Conservation (phyloP, 2,113 vertebrate species). For the Sorex fumeus region DNA sequence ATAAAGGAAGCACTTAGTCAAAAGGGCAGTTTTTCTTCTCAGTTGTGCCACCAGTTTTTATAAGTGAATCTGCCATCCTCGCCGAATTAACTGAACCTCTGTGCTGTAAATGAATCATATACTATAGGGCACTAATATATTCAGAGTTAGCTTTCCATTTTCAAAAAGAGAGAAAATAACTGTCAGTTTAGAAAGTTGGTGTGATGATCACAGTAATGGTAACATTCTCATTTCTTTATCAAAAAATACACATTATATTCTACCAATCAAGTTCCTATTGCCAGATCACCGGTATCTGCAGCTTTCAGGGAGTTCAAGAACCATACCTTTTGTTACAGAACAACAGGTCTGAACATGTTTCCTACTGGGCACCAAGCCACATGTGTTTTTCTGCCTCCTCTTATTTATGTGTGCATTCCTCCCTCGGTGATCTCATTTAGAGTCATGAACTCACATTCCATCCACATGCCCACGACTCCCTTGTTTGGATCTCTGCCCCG, state of each 20-base stretch:
- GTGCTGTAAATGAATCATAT: slow-evolving; percentile 53
- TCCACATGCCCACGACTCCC: neutral
- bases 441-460: slow-evolving; percentile 17
- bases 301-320: slow-evolving; percentile 10
- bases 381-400: neutral
- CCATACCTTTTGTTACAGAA: neutral
- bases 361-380: neutral
- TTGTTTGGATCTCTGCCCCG: neutral
- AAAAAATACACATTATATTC: neutral
- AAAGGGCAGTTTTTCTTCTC: slow-evolving; percentile 82
- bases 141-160: slow-evolving; percentile 30
- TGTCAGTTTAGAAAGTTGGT: neutral
- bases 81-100: slow-evolving; percentile 60
- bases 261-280: neutral
- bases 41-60: slow-evolving; percentile 70
- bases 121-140: slow-evolving; percentile 7
- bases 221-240: slow-evolving; percentile 19
- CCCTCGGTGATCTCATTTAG: slow-evolving; percentile 51
- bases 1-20: slow-evolving; percentile 80
- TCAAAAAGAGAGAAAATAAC: slow-evolving; percentile 23
- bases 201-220: neutral
- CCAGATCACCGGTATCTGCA: neutral
- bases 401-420: neutral
- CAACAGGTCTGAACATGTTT: slow-evolving; percentile 36
- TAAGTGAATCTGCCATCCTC: slow-evolving; percentile 70